Evolutionary conservation across 2,797 vertebrate genomes (phyloP).

Genomic region (Amazonetta brasiliensis): DNA sequence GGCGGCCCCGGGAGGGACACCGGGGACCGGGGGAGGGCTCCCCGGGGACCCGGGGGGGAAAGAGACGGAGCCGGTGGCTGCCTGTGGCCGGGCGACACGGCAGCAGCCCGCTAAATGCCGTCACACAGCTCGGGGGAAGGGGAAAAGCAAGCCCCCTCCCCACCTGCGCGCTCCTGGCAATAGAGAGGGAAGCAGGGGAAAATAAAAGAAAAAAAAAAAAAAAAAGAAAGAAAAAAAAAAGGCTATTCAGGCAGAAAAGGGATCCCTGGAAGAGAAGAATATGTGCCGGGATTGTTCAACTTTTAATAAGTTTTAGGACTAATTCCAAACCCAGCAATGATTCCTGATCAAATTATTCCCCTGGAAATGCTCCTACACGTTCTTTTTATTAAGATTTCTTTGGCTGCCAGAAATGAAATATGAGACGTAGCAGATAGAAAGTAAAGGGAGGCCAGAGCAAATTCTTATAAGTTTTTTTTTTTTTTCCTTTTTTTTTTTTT

Average conservation of each 20-base stretch:
- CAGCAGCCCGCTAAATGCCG: neutral
- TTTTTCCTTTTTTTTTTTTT: neutral
- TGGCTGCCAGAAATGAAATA: slow-evolving; percentile 70
- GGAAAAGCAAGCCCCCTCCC: neutral
- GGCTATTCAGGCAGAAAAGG: neutral
- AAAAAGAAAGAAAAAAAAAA: neutral
- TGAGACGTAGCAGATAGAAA: slow-evolving; percentile 38
- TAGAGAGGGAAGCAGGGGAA: no score
- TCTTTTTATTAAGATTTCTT: slow-evolving; percentile 66
- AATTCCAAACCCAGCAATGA: slow-evolving; percentile 55
- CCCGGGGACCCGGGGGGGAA: neutral
- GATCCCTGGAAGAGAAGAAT: neutral
- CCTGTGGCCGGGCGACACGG: neutral
- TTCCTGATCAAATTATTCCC: slow-evolving; percentile 64
- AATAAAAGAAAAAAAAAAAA: neutral
- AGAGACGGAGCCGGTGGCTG: neutral
- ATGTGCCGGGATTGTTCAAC: slow-evolving; percentile 23
- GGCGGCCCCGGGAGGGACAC: neutral
- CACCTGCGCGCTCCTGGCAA: neutral
- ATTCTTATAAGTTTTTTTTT: neutral
- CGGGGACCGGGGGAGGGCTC: neutral
- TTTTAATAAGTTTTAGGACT: slow-evolving; percentile 66
- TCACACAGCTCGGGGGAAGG: neutral
- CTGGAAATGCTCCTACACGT: slow-evolving; percentile 63
- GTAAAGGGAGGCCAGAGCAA: slow-evolving; percentile 11